Base-by-base conservation (phyloP, 1,140 invertebrate genomes). In the Drosophila repleta region DNA sequence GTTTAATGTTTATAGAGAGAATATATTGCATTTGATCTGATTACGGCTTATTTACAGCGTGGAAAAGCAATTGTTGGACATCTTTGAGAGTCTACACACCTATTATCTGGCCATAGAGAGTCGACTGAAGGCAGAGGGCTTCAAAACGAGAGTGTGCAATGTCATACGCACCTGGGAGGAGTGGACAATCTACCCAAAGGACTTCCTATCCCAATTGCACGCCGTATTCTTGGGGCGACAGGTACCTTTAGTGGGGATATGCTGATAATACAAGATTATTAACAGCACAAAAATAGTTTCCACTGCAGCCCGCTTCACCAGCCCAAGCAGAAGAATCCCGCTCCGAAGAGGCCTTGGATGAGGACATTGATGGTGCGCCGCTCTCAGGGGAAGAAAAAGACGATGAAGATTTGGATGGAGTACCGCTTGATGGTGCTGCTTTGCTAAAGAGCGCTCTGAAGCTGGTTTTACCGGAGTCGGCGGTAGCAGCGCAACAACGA, bases 81-180 rank as follows among this genome's bases (percentile, higher is more conserved):
- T 99, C 79, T 98, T 99, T 92, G 95, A 95, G 76, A 94, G 97
- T 91, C 91, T 98, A 2, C 95, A 96, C 92, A 94, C 94, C 89
- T 94, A 96, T 15, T 96, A 96, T 90, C 94, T 96, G 88, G 94
- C 93, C 46, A 96, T 98, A 91, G 96, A 98, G 77, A 97, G 97
- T 73, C 93, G 98, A 66, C 91, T 99, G 43, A 98, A 98, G 93
- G 97, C 97, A 32, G 98, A 99, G 93, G 98, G 98, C 35, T 99
- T 99, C 91, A 98, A 98, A 93, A 95, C 98, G 76, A 94, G 98
- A 66, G 96, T 99, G n/a, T 96, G 98, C 93, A 94, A 95, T 84
- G 97, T 98, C 83, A 96, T 99, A 90, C 94, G 97, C 89, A 97
- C 98, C 2, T 99, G 99, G 98, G 98, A 99, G 92, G 99, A 99